Base-by-base conservation (phyloP, 2,797 vertebrate genomes). In the Cyprinodon diabolis region DNA sequence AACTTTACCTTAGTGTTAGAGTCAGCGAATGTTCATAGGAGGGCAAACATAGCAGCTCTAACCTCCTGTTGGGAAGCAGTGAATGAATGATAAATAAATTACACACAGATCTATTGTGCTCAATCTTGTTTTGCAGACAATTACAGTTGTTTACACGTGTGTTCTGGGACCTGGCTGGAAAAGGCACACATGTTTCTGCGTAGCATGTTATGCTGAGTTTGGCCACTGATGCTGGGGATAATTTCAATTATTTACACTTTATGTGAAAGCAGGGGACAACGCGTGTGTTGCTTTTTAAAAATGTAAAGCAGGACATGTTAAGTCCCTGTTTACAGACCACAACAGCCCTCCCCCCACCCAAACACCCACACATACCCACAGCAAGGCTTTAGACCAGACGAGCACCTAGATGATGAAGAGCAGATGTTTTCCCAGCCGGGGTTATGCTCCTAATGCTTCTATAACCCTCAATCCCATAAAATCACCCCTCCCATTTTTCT, bases 241-340 rank as follows among this genome's bases (percentile, higher is more conserved):
- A 90, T 82, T 84, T 94, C 81, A 94, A 93, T 94, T 92, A 93
- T 94, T 93, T 77, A 93, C 82, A 76, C 63, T 66, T 66, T 68
- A 43, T 72, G 71, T 81, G 87, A 92, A 89, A 79, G 80, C 45
- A 71, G 73, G 80, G 87, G 77, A 85, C n/a, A 67, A 87, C 84
- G 81, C 37, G 2, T 83, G 75, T 90, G 81, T 86, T 81, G 67
- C 89, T 90, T 89, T 91, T 94, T 93, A 94, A 94, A 94, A 93
- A 93, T 93, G 90, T 87, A 93, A 91, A 91, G 84, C 82, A 85
- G 90, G 83, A 82, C 77, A 72, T 91, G 90, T 88, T 21, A 80
- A 73, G 76, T 78, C 72, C 80, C 82, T 84, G 76, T 79, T 79
- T 80, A 81, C 68, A 60, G 52, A 81, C 85, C 82, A 77, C 85